Evolutionary conservation across 2,797 vertebrate genomes (phyloP).

Genomic region (Falco berigora): DNA sequence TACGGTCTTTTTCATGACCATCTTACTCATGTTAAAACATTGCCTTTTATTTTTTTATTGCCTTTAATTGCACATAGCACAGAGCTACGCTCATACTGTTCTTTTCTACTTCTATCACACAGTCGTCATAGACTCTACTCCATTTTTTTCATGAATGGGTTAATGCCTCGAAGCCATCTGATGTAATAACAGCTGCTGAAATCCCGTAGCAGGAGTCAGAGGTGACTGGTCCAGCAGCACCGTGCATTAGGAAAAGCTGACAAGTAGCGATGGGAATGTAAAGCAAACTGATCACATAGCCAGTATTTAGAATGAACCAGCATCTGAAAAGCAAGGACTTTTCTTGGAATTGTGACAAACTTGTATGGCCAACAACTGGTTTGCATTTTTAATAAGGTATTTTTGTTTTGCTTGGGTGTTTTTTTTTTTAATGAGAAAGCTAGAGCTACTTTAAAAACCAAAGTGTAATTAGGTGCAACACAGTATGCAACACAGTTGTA

Average conservation of each 20-base stretch:
- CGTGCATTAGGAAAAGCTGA: not conserved
- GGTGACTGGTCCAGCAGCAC: not conserved
- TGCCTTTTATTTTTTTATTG: not conserved
- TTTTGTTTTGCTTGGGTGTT: not conserved
- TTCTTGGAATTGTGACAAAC: not conserved
- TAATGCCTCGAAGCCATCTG: not conserved
- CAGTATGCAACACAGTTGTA: not conserved
- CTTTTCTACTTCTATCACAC: not conserved
- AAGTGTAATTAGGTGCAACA: not conserved
- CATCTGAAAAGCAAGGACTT: not conserved
- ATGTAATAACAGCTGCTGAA: not conserved
- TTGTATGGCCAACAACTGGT: not conserved
- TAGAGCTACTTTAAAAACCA: not conserved
- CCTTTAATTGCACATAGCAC: not conserved
- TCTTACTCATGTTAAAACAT: not conserved
- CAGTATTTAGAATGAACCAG: not conserved
- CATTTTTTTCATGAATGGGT: not conserved
- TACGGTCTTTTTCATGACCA: not conserved
- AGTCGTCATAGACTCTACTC: not conserved
- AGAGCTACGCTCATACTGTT: not conserved
- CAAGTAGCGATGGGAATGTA: not conserved
- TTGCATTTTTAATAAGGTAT: not conserved
- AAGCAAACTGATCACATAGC: not conserved
- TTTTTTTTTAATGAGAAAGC: not conserved
- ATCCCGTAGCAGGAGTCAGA: not conserved